phyloP scores from a whole-genome alignment of 2,113 vertebrate species.

The Gallinago jamesoni region DNA sequence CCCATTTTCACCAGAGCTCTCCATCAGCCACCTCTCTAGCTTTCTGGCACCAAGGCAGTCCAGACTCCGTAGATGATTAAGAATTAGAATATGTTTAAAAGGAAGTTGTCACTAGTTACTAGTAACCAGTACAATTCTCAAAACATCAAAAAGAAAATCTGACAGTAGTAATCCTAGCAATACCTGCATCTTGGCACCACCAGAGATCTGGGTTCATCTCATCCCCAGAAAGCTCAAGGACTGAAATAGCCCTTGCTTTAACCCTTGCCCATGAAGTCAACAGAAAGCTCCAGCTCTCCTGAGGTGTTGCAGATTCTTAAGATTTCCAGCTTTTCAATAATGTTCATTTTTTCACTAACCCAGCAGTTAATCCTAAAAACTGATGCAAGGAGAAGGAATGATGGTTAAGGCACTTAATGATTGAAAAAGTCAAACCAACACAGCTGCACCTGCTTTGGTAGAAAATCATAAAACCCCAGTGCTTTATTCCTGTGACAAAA shows the following conservation, averaged over 20 bases:
- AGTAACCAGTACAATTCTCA: not conserved
- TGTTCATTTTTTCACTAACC: not conserved
- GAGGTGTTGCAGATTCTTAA: not conserved
- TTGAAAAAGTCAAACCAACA: not conserved
- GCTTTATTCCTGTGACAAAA: slow-evolving; percentile 4
- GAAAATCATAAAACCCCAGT: not conserved
- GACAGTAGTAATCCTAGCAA: not conserved
- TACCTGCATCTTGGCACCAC: not conserved
- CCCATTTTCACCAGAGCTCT: not conserved
- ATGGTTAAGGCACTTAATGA: not conserved
- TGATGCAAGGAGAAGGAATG: not conserved
- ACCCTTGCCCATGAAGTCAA: not conserved
- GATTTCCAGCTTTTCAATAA: not conserved
- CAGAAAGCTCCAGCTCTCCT: not conserved
- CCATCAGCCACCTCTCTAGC: not conserved
- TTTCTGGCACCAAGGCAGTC: not conserved
- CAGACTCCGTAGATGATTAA: not conserved
- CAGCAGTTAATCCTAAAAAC: not conserved
- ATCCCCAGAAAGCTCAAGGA: not conserved
- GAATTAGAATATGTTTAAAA: not conserved
- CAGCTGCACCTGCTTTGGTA: not conserved
- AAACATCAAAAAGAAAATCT: not conserved
- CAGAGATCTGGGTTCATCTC: not conserved
- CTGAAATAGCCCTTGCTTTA: not conserved
- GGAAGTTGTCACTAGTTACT: not conserved